Conservation (phyloP, 2,113 vertebrate genomes). For the Xenus cinereus region DNA sequence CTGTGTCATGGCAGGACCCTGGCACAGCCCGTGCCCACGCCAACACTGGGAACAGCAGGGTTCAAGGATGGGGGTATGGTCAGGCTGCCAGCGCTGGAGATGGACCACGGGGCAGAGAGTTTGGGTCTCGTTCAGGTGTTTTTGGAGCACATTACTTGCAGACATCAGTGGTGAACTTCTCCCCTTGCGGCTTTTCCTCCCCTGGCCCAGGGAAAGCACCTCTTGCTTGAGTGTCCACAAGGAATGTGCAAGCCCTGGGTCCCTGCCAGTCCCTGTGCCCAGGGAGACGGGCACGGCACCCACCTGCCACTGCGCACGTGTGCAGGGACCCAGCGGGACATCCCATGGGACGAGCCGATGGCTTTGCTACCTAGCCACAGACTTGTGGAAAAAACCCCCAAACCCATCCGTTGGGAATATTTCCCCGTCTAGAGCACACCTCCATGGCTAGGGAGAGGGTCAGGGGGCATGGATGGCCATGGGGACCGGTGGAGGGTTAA, state of each 20-base stretch:
- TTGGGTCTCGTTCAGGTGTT: neutral
- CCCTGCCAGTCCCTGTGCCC: neutral
- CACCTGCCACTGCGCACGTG: rapidly evolving
- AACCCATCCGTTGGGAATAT: neutral
- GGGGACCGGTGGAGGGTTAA: neutral
- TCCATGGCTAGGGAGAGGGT: neutral
- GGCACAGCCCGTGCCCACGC: neutral
- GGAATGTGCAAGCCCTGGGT: neutral
- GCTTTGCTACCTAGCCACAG: neutral
- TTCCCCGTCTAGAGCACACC: neutral
- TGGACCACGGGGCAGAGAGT: neutral
- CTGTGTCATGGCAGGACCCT: neutral
- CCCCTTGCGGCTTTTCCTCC: neutral
- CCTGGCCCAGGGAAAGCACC: neutral
- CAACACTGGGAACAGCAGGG: neutral
- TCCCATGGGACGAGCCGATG: neutral
- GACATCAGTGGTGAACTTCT: neutral
- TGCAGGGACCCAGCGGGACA: rapidly evolving
- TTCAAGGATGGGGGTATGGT: neutral
- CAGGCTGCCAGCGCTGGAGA: neutral
- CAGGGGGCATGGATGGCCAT: rapidly evolving
- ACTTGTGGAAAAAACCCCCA: rapidly evolving
- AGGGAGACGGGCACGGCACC: neutral
- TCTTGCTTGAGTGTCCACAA: neutral
- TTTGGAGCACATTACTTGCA: neutral